Evolutionary conservation across 1,140 invertebrate genomes (phyloP).

Genomic region (Macrosteles quadrilineatus): DNA sequence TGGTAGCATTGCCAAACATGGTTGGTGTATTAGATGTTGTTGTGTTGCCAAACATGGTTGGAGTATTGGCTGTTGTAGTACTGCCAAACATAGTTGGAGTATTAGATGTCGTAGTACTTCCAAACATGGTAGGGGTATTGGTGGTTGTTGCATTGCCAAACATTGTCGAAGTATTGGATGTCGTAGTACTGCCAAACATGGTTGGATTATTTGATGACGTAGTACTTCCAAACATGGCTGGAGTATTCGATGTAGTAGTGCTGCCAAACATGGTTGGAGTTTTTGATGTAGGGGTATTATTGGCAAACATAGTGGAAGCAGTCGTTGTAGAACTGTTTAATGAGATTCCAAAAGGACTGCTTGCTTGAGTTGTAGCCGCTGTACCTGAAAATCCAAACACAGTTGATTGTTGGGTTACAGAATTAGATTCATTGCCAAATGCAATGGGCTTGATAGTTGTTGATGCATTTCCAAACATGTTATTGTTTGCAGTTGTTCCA

Average conservation of each 20-base stretch:
- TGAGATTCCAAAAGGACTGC: no score
- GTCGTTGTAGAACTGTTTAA: no score
- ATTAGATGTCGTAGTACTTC: background rate
- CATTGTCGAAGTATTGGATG: background rate
- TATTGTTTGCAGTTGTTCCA: background rate
- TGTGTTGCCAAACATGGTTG: background rate
- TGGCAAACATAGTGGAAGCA: no score
- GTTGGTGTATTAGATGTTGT: conserved; percentile 2
- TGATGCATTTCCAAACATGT: background rate
- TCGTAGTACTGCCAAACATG: background rate
- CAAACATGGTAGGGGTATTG: no score
- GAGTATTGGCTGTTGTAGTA: background rate
- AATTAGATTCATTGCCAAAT: background rate
- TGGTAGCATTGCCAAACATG: background rate
- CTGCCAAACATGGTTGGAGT: background rate
- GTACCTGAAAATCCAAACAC: no score
- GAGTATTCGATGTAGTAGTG: background rate
- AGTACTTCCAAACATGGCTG: no score
- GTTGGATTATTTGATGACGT: background rate
- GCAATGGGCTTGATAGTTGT: background rate
- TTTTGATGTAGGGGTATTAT: background rate
- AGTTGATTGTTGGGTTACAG: no score
- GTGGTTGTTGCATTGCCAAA: background rate
- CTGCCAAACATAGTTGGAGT: background rate
- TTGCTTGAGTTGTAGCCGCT: no score